Evolutionary conservation across 2,113 vertebrate genomes (phyloP).

Genomic region (Dasyprocta punctata): DNA sequence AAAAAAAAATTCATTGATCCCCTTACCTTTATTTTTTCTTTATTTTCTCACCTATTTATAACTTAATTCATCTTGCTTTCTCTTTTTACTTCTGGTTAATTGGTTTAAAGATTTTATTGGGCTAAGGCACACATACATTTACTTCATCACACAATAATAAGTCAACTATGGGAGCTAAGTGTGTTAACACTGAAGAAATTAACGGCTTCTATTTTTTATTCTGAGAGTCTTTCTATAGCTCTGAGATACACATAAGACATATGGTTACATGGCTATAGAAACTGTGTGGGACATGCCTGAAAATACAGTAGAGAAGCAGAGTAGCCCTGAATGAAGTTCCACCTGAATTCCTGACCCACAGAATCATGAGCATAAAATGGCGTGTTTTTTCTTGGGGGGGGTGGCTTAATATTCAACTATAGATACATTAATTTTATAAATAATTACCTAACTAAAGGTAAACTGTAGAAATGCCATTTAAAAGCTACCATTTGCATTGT

Average conservation of each 20-base stretch:
- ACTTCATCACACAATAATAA: neutral
- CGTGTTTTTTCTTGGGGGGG: fast-evolving
- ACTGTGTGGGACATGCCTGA: neutral
- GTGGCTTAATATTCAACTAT: neutral
- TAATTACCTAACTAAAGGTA: neutral
- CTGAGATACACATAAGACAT: neutral
- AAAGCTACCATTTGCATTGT: conserved; percentile 1
- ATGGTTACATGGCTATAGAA: neutral
- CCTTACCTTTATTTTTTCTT: conserved; percentile 24
- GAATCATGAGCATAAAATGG: neutral
- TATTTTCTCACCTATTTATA: neutral
- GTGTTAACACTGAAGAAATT: neutral
- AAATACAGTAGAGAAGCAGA: neutral
- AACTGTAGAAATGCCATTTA: conserved; percentile 36
- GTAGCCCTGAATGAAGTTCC: neutral
- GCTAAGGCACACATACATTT: neutral
- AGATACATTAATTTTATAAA: neutral
- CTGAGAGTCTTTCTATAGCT: neutral
- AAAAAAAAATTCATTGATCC: neutral
- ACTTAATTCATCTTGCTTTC: conserved; percentile 47
- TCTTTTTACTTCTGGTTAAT: conserved; percentile 46
- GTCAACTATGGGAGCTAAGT: conserved; percentile 4
- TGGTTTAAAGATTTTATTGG: neutral
- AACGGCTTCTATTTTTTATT: neutral
- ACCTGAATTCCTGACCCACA: neutral